Conservation (phyloP, 2,797 vertebrate species). For the Pseudotriccus pelzelni region DNA sequence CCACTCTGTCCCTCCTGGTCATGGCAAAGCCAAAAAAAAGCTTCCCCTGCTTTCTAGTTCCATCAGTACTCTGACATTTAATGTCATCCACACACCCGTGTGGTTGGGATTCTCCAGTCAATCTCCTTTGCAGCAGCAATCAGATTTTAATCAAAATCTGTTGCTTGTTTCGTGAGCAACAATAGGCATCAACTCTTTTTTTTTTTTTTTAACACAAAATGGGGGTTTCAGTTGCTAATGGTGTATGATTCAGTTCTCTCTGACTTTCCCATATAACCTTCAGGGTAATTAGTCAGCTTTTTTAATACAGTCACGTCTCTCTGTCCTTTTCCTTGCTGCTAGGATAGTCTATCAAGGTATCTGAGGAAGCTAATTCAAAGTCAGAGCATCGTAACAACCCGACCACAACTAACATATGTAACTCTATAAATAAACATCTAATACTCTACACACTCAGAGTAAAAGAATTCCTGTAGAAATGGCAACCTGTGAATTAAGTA, state of each 20-base stretch:
- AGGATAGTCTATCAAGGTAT: not conserved
- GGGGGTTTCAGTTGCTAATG: not conserved
- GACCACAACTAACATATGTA: not conserved
- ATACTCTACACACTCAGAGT: not conserved
- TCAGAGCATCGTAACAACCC: not conserved
- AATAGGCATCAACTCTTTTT: not conserved
- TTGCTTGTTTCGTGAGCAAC: not conserved
- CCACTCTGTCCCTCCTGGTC: not conserved
- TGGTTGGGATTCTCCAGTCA: not conserved
- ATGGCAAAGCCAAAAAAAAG: not conserved
- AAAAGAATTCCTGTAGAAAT: not conserved
- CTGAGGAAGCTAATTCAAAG: not conserved
- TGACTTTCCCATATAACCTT: not conserved
- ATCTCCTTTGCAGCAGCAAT: not conserved
- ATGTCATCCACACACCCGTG: not conserved
- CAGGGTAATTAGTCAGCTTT: not conserved
- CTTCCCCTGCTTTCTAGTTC: not conserved
- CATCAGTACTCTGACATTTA: not conserved
- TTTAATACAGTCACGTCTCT: not conserved
- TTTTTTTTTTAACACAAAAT: not conserved
- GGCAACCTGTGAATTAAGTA: not conserved
- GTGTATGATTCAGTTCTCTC: not conserved
- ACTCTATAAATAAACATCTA: not conserved
- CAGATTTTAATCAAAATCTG: not conserved
- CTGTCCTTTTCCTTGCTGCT: not conserved